Evolutionary conservation across 2,113 vertebrate species (phyloP).

Genomic region (Danio rerio): DNA sequence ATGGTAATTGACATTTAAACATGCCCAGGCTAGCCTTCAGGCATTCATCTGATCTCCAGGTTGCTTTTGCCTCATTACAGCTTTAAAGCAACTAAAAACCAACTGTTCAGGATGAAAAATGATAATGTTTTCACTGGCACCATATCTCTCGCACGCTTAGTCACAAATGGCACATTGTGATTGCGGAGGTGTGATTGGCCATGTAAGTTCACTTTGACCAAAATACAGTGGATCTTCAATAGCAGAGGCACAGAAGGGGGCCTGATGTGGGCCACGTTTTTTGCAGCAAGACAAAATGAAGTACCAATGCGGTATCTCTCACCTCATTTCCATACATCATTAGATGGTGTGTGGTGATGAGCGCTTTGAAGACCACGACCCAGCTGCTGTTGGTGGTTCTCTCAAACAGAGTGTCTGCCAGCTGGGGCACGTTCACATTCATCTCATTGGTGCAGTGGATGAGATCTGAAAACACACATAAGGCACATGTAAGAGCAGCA

Average conservation of each 20-base stretch:
- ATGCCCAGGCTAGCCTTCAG: too few relatives aligned
- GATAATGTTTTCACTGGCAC: neutral
- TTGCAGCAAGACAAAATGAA: neutral
- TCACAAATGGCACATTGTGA: neutral
- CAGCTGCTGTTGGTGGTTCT: constrained; percentile 80
- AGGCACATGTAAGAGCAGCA: neutral
- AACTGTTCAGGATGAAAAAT: neutral
- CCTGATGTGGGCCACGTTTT: neutral
- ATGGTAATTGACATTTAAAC: too few relatives aligned
- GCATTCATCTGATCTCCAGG: neutral
- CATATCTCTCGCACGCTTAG: neutral
- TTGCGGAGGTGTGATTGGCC: neutral
- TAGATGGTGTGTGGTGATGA: constrained; percentile 80
- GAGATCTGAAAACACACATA: constrained; percentile 67
- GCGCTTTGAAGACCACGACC: constrained; percentile 81
- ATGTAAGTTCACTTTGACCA: neutral
- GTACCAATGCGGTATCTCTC: constrained; percentile 28
- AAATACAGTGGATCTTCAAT: neutral
- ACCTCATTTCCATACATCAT: constrained; percentile 83
- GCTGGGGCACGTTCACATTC: constrained; percentile 79
- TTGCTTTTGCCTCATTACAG: neutral
- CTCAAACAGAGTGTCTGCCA: constrained; percentile 79
- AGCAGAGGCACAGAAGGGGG: neutral
- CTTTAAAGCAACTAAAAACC: neutral
- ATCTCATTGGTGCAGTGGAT: constrained; percentile 82